Conservation (phyloP, 2,888 invertebrate genomes). For the Nebria brevicollis region DNA sequence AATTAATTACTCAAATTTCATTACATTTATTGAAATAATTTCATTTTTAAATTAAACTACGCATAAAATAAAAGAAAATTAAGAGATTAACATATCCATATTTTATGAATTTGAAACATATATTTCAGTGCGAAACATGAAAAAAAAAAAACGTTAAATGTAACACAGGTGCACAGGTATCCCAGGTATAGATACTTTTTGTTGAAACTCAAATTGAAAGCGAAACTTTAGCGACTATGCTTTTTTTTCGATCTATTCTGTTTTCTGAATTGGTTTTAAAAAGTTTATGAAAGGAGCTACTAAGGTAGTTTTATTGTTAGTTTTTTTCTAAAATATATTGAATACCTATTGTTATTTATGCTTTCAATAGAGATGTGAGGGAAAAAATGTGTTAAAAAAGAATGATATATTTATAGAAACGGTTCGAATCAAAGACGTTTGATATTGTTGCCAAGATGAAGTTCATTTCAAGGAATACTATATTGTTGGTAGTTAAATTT, state of each 20-base stretch:
- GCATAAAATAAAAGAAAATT: not conserved
- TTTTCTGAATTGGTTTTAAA: conserved; percentile 40
- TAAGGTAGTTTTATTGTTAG: conserved; percentile 42
- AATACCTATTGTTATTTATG: conserved; percentile 42
- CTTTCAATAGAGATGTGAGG: conserved; percentile 33
- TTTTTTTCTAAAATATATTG: conserved; percentile 33
- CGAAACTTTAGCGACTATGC: conserved; percentile 38
- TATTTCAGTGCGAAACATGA: not conserved
- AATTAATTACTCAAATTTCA: too few species aligned
- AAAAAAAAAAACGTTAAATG: not conserved
- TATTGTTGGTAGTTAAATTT: not conserved
- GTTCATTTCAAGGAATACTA: not conserved
- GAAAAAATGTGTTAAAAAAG: conserved; percentile 30
- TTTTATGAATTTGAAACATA: conserved; percentile 2
- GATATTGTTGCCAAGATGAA: not conserved
- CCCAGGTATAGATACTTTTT: conserved; percentile 41
- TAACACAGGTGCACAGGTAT: conserved; percentile 28
- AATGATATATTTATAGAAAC: conserved; percentile 29
- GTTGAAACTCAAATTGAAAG: conserved; percentile 36
- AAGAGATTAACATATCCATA: not conserved
- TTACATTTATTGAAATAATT: not conserved
- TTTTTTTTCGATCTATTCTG: conserved; percentile 22
- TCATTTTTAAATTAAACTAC: not conserved
- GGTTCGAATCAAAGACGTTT: conserved; percentile 15
- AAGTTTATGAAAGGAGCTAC: conserved; percentile 42